Conservation (phyloP, 1,140 invertebrate species). For the Adelges cooleyi region DNA sequence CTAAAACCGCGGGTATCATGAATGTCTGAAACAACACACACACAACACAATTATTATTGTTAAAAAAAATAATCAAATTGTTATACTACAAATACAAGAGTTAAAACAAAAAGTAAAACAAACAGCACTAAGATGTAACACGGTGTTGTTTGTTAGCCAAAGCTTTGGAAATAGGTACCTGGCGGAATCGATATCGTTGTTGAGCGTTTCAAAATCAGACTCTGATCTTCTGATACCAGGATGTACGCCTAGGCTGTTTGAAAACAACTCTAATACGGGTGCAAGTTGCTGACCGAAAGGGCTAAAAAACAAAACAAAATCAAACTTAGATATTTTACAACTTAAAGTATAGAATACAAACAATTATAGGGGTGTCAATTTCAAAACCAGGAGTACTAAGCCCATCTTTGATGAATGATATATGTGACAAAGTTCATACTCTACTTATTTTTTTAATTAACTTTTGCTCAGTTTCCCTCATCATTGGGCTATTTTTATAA, state of each 20-base stretch:
- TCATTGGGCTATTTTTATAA: too few species aligned
- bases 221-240: constrained; percentile 44
- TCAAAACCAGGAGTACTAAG: neutral
- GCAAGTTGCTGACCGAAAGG: constrained; percentile 32
- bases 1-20: neutral
- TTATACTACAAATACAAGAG: neutral
- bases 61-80: neutral
- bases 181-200: constrained; percentile 59
- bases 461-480: too few species aligned
- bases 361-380: too few species aligned
- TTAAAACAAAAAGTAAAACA: too few species aligned
- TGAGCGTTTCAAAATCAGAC: constrained; percentile 57
- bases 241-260: constrained; percentile 43
- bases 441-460: too few species aligned
- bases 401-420: neutral
- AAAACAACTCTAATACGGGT: constrained; percentile 40
- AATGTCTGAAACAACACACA: constrained; percentile 27
- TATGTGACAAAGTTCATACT: too few species aligned
- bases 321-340: neutral
- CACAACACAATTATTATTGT: constrained; percentile 2
- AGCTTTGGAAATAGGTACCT: constrained; percentile 42
- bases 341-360: neutral
- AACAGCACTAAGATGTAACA: neutral
- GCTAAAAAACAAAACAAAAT: constrained; percentile 2
- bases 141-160: neutral